Conservation (phyloP, 37 sponge, comb jelly and placozoan genomes). For the Hexactinellida sp. region DNA sequence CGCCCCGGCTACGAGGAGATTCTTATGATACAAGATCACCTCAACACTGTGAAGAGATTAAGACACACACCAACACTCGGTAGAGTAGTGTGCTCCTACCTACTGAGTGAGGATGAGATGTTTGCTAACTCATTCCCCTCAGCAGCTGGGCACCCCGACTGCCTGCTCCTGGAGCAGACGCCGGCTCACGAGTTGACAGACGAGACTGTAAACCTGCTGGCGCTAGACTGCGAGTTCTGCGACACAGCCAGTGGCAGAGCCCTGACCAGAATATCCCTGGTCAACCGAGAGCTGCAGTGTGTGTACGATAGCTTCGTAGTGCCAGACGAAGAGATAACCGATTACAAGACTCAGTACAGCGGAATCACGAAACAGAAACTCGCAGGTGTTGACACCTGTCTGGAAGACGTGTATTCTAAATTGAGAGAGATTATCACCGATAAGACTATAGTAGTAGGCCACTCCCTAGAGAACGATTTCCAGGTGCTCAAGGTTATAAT, state of each 20-base stretch:
- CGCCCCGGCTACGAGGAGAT: conserved; percentile 11
- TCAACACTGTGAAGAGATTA: neutral
- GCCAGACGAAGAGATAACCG: conserved; percentile 46
- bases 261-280: conserved; percentile 70
- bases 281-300: conserved; percentile 56
- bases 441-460: conserved; percentile 70
- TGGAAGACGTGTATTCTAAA: conserved; percentile 60
- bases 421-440: conserved; percentile 40
- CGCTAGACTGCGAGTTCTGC: conserved; percentile 18
- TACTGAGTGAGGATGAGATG: neutral
- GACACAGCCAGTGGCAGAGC: conserved; percentile 36
- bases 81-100: neutral
- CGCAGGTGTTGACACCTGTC: conserved; percentile 49
- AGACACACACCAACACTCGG: neutral
- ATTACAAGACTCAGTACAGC: conserved; percentile 84
- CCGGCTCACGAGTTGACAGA: neutral
- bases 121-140: neutral
- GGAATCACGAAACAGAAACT: conserved; percentile 64
- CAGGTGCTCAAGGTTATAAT: conserved; percentile 50
- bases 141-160: neutral
- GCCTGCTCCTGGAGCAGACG: neutral
- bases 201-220: neutral
- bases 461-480: conserved; percentile 95
- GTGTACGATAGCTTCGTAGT: conserved; percentile 68
- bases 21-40: neutral